Evolutionary conservation across 2,888 invertebrate species (phyloP).

Genomic region (Dicycla oo): DNA sequence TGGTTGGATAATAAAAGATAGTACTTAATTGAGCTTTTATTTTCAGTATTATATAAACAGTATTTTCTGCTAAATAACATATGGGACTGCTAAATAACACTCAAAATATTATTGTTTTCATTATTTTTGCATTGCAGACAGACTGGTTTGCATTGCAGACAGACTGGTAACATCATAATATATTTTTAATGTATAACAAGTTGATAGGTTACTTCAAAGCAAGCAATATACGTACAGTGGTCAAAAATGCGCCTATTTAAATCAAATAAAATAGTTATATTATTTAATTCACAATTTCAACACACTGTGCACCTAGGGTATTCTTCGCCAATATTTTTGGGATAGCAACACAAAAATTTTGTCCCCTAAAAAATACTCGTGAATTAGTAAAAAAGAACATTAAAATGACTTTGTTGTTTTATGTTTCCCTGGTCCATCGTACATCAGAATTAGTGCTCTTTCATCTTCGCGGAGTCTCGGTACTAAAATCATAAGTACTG

Average conservation of each 20-base stretch:
- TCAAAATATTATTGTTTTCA: too few relatives aligned
- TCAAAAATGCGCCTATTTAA: neutral
- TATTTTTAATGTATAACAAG: too few relatives aligned
- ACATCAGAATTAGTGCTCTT: slow-evolving; percentile 57
- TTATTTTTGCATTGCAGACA: too few relatives aligned
- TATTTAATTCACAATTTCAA: neutral
- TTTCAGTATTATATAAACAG: too few relatives aligned
- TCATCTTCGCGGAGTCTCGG: slow-evolving; percentile 25
- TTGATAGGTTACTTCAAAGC: too few relatives aligned
- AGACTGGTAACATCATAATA: too few relatives aligned
- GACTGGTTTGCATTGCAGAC: too few relatives aligned
- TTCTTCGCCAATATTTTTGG: neutral
- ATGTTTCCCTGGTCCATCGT: slow-evolving; percentile 49
- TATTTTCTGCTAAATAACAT: neutral
- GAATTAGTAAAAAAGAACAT: slow-evolving; percentile 51
- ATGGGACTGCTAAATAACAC: too few relatives aligned
- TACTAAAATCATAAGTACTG: slow-evolving; percentile 60
- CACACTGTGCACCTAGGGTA: neutral
- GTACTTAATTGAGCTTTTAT: neutral
- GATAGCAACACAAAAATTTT: neutral
- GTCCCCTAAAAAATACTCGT: slow-evolving; percentile 13
- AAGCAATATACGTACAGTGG: too few relatives aligned
- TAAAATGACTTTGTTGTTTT: slow-evolving; percentile 52
- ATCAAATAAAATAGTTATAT: too few relatives aligned
- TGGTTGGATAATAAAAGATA: slow-evolving; percentile 7